Percentiles rank a stretch among this genome's conserved stretches.
These are phyloP conservation scores for Thaumetopoea pityocampa DNA, from an alignment of 1,140 invertebrate species.

Conservation along the genomic window DNA sequence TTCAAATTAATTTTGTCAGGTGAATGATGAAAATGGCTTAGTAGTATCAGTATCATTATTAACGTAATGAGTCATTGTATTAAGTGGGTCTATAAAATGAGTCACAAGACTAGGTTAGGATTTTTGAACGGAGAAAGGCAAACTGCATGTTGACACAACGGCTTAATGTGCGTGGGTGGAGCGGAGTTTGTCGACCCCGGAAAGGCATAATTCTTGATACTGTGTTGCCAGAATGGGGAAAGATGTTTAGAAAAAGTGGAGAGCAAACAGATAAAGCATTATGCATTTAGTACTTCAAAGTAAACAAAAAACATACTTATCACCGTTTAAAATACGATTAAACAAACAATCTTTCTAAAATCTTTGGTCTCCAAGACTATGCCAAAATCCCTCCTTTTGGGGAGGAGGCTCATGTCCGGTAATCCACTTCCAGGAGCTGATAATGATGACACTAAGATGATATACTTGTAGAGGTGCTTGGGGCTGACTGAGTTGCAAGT, in stretches of 20 bases:
- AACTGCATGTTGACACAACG: conserved; percentile 13
- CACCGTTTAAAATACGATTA: no score
- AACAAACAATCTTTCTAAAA: no score
- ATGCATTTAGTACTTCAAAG: no score
- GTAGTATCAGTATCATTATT: conserved; percentile 36
- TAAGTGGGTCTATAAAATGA: conserved; percentile 30
- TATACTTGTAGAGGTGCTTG: no score
- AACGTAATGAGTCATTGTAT: conserved; percentile 47
- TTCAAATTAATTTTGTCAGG: conserved; percentile 5
- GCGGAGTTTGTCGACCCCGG: conserved; percentile 40
- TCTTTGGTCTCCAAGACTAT: no score
- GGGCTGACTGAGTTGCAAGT: no score
- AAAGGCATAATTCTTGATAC: conserved; percentile 41
- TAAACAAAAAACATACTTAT: no score
- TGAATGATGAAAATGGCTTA: neutral
- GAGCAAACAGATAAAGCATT: no score
- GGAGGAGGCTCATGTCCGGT: no score
- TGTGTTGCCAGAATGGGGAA: conserved; percentile 4
- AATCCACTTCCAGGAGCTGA: no score
- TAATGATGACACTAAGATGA: no score
- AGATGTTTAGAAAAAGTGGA: conserved; percentile 5
- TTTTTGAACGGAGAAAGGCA: conserved; percentile 15
- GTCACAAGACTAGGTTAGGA: conserved; percentile 20
- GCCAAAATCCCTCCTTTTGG: no score
- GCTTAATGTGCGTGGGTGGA: conserved; percentile 40